Base-by-base conservation (phyloP, 2,113 vertebrate genomes). In the Fulica atra region DNA sequence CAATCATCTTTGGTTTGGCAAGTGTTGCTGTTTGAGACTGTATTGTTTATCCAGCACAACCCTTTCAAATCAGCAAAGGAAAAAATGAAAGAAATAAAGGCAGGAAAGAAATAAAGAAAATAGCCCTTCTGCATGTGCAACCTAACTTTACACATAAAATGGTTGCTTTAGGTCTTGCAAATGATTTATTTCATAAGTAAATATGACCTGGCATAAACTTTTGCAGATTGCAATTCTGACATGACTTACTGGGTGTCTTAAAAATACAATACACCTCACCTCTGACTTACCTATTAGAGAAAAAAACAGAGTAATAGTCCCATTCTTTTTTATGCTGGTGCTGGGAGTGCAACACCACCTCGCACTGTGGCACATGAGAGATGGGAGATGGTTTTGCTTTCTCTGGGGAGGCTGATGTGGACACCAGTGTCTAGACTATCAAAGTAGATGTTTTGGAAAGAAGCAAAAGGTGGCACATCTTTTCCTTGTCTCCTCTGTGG, bases 1-100 rank as follows among this genome's bases (percentile, higher is more conserved):
- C 29, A 93, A 94, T 93, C 82, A 38, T 88, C 95, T 95, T 97
- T 96, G 74, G 87, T 92, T 97, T 97, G 96, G 97, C 91, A 96
- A 80, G 33, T 78, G 36, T 57, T 12, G 2, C 42, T 95, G n/a
- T 93, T 97, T 89, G 89, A 97, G 68, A 89, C 82, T 86, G 81
- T 80, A 94, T 83, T 96, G 85, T 97, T 98, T 96, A 93, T 92
- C 38, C 84, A 95, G 31, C 70, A 91, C 60, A 89, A 53, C 63
- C 53, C 88, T 96, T 96, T 85, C 84, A 96, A 93, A 96, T 86
- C 70, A 81, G 46, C 56, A n/a, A 70, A 31, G 3, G 0, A 51
- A 89, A 73, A 68, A 70, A 6, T 9, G 42, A 57, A 76, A 54
- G 31, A 81, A 66, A 79, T n/a, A 65, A 46, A 20, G 46, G 10